These are phyloP conservation scores for Grallaria varia DNA, from an alignment of 2,113 vertebrate genomes.

Conservation along the genomic window DNA sequence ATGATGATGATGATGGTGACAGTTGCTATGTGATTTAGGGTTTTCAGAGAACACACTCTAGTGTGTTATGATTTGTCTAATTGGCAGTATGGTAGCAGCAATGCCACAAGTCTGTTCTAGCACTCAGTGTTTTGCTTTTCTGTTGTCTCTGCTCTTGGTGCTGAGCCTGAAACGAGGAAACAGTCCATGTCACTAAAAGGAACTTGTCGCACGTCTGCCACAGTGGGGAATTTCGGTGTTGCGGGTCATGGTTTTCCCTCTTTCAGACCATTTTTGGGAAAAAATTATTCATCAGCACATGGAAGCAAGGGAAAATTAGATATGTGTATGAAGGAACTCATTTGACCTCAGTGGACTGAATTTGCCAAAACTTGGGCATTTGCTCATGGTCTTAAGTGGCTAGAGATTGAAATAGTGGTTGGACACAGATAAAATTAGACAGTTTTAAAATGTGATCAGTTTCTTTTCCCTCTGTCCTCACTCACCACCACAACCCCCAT, in stretches of 20 bases:
- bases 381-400: neutral
- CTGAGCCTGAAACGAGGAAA: neutral
- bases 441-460: neutral
- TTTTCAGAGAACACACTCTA: neutral
- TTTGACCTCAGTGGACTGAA: neutral
- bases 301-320: neutral
- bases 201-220: fast-evolving
- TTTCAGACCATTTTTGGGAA: conserved; percentile 15
- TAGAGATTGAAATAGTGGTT: neutral
- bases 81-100: neutral
- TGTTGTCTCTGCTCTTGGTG: neutral
- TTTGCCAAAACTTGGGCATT: neutral
- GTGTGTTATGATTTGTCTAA: neutral
- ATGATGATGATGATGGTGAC: too few relatives aligned
- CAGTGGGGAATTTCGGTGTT: neutral
- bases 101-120: neutral
- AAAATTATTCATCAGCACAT: conserved; percentile 17
- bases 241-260: neutral
- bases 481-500: neutral
- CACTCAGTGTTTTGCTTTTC: neutral
- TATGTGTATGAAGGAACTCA: neutral
- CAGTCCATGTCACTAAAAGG: neutral
- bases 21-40: conserved; percentile 7
- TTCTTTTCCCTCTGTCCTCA: neutral
- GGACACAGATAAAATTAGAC: neutral